phyloP scores from a whole-genome alignment of 1,140 invertebrate genomes.

The Neoseiulus cucumeris region DNA sequence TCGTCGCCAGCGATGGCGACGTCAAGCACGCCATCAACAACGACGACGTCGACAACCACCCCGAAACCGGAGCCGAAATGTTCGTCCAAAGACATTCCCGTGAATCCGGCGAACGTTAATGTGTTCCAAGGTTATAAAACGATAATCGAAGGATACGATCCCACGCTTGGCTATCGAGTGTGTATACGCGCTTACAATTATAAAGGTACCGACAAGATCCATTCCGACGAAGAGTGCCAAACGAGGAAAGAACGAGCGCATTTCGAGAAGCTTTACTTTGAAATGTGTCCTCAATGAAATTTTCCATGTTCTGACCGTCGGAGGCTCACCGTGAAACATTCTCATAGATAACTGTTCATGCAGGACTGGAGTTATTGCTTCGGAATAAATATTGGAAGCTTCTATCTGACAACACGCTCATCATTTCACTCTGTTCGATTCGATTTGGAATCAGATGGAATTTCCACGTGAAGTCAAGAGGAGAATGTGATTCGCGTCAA shows the following conservation, averaged over 20 bases:
- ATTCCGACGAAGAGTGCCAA: background rate
- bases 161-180: background rate
- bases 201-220: constrained; percentile 4
- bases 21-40: background rate
- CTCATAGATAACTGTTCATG: too few relatives aligned
- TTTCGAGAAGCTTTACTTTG: background rate
- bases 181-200: constrained; percentile 6
- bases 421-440: too few relatives aligned
- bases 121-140: constrained; percentile 1
- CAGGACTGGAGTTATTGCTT: too few relatives aligned
- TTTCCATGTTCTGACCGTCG: too few relatives aligned
- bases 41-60: background rate
- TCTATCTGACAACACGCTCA: too few relatives aligned
- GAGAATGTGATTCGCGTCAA: too few relatives aligned
- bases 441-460: too few relatives aligned
- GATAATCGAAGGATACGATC: background rate
- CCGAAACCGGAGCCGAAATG: constrained; percentile 6
- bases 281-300: constrained; percentile 5
- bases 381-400: too few relatives aligned
- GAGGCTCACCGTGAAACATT: too few relatives aligned
- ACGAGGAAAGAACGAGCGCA: background rate
- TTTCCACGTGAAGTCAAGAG: too few relatives aligned
- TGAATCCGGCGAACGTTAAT: background rate
- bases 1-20: background rate
- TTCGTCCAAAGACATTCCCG: background rate